Evolutionary conservation across 2,113 vertebrate genomes (phyloP), one percentile per base, ranked within the genome.

Genomic region (Megaptera novaeangliae): DNA sequence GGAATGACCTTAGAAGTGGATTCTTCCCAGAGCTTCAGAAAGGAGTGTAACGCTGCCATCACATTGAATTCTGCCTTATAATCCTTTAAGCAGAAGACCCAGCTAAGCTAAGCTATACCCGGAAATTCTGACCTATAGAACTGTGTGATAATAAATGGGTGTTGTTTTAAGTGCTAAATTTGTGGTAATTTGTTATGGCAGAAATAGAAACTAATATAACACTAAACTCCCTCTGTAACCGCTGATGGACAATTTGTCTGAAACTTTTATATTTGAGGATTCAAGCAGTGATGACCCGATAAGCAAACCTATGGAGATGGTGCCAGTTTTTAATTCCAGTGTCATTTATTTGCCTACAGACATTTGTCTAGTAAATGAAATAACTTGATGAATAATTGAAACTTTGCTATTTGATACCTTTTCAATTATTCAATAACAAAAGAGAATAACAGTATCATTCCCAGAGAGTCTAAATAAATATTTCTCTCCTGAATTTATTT

Each of bases 381-480:
- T 93, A 98, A 97, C 94, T 89, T 61, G 69, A 98, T 98, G 97
- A 98, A 98, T 98, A 98, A 98, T 98, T 98, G 93, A 98, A 98
- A 96, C 34, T 95, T 97, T 97, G 96, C 90, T 98, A 97, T 98
- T 98, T 98, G 97, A 98, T 98, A 98, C 94, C 95, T 98, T 93
- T 97, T 98, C 98, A 98, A 98, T 98, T 98, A 98, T 99, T 98
- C 95, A 98, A 87, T 31, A 61, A 86, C 93, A 97, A 97, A 98
- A 98, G 94, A 98, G 77, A 98, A 94, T 98, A 98, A 97, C 96
- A 97, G 15, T 97, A 94, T 91, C 93, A 90, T 96, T 98, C 98
- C 96, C 96, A 96, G 96, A 57, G 83, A 96, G 93, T 95, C 97
- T 97, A 97, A 97, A 96, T 97, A 98, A 98, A 98, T 92, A 98